phyloP scores from a whole-genome alignment of 2,797 vertebrate genomes.

The Etheostoma nigrum region DNA sequence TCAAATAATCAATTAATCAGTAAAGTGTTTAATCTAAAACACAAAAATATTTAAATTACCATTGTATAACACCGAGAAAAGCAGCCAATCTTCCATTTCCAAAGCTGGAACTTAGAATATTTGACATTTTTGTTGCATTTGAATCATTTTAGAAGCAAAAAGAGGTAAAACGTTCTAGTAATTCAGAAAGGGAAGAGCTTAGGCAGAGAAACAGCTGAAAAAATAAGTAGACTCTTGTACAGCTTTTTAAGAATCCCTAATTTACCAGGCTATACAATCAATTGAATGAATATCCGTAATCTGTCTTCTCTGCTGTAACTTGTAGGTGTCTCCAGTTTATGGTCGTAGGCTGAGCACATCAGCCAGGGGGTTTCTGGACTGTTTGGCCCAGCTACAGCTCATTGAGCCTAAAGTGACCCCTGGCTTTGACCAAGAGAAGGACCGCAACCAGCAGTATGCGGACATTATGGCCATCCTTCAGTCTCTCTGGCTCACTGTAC shows the following conservation, averaged over 20 bases:
- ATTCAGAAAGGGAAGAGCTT: not conserved
- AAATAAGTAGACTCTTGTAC: not conserved
- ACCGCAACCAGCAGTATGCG: slow-evolving; percentile 62
- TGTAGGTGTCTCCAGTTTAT: slow-evolving; percentile 84
- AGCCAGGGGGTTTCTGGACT: slow-evolving; percentile 86
- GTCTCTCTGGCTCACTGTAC: slow-evolving; percentile 86
- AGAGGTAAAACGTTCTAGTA: not conserved
- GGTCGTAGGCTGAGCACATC: slow-evolving; percentile 88
- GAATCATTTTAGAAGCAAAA: not conserved
- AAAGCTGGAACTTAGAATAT: not conserved
- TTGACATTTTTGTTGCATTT: too few species aligned
- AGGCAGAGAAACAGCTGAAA: not conserved
- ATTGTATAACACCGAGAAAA: not conserved
- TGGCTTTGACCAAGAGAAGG: slow-evolving; percentile 55
- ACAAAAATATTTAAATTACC: too few species aligned
- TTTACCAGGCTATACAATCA: not conserved
- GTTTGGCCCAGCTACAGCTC: slow-evolving; percentile 88
- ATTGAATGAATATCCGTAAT: not conserved
- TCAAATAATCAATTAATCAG: not conserved
- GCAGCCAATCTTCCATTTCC: not conserved
- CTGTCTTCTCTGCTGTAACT: not conserved
- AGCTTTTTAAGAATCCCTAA: not conserved
- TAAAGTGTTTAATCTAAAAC: not conserved
- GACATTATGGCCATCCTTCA: slow-evolving; percentile 87
- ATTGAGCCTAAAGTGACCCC: slow-evolving; percentile 80